These are phyloP conservation scores for Siniperca chuatsi DNA, from an alignment of 2,113 vertebrate genomes.

Conservation along the genomic window DNA sequence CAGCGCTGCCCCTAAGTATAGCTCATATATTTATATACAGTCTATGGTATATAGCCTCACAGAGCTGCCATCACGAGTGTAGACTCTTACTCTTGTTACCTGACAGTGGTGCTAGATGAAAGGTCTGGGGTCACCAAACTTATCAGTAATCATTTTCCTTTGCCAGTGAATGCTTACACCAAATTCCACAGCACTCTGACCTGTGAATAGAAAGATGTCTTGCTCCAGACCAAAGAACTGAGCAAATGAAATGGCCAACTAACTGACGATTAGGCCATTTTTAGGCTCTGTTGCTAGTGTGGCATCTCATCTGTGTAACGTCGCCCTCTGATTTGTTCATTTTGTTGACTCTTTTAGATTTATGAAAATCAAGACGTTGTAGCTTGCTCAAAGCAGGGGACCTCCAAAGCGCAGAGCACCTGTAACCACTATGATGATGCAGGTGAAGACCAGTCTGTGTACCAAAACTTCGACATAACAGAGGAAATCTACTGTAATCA, in stretches of 20 bases:
- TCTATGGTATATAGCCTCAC: too few relatives aligned
- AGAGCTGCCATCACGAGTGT: too few relatives aligned
- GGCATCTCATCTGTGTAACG: background rate
- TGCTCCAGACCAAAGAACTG: background rate
- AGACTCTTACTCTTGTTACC: too few relatives aligned
- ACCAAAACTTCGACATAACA: background rate
- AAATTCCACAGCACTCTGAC: background rate
- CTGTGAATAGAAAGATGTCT: background rate
- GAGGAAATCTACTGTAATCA: conserved; percentile 28
- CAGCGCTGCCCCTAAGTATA: too few relatives aligned
- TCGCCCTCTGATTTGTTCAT: background rate
- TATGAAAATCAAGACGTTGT: conserved; percentile 5
- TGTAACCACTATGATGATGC: background rate
- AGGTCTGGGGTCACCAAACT: too few relatives aligned
- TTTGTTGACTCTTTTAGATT: conserved; percentile 26
- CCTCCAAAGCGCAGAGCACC: background rate
- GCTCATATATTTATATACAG: too few relatives aligned
- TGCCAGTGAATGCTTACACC: background rate
- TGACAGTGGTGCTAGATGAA: too few relatives aligned
- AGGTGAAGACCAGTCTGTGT: background rate
- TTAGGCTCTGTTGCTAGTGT: background rate
- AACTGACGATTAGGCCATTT: background rate
- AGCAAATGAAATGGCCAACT: background rate
- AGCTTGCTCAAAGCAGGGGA: fast-evolving
- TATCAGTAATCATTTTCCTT: background rate